Percentiles rank a stretch among this genome's conserved stretches.
Evolutionary conservation across 2,888 invertebrate species (phyloP).

Genomic region (Siphonodentalium dalli): DNA sequence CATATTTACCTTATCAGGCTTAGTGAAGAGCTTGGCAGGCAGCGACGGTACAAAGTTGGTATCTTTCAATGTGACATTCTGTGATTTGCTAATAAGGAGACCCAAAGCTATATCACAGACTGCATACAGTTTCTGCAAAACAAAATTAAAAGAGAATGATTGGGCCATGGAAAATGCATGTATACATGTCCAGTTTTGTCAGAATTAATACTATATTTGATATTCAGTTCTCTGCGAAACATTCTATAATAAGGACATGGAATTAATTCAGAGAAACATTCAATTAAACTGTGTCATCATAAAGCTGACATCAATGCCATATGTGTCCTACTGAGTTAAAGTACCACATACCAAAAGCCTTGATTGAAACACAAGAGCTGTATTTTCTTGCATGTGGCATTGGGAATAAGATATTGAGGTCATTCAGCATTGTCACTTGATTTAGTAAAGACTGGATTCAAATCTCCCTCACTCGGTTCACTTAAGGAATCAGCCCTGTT

Average conservation of each 20-base stretch:
- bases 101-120: conserved; percentile 94
- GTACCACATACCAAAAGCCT: too few relatives aligned
- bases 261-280: not conserved
- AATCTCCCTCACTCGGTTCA: too few relatives aligned
- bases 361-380: too few relatives aligned
- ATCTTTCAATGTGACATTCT: conserved; percentile 88
- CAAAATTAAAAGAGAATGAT: conserved; percentile 10
- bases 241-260: not conserved
- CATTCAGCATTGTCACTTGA: too few relatives aligned
- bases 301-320: not conserved
- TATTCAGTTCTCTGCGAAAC: not conserved
- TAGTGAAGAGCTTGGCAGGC: conserved; percentile 70
- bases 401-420: too few relatives aligned
- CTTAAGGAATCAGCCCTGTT: too few relatives aligned
- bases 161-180: not conserved
- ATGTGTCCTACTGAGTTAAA: too few relatives aligned
- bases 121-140: conserved; percentile 91
- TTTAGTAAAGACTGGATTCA: too few relatives aligned
- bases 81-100: conserved; percentile 85
- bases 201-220: too few relatives aligned
- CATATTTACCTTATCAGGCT: conserved; percentile 57
- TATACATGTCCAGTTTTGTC: not conserved
- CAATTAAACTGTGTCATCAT: not conserved
- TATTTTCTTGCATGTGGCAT: too few relatives aligned
- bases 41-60: conserved; percentile 72